phyloP scores from a whole-genome alignment of 2,888 invertebrate genomes.

The Cephalotes varians region DNA sequence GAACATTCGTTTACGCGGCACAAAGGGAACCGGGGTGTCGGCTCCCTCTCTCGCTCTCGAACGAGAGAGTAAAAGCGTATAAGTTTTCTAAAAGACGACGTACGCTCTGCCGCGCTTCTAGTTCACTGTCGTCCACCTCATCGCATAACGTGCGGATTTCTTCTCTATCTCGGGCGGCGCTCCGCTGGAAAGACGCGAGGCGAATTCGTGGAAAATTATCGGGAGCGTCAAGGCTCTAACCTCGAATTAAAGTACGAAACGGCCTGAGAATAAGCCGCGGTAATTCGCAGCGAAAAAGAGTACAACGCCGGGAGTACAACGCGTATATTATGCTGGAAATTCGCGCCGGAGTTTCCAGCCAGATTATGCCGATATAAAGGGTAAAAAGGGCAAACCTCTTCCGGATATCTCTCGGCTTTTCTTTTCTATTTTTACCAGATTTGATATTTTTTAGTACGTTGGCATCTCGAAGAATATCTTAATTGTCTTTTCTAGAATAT shows the following conservation, averaged over 20 bases:
- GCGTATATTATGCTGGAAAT: conserved; percentile 7
- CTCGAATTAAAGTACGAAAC: conserved; percentile 45
- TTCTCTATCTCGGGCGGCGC: background rate
- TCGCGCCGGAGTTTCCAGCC: conserved; percentile 31
- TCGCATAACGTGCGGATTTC: background rate
- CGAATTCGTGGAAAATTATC: conserved; percentile 41
- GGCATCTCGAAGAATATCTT: conserved; percentile 11
- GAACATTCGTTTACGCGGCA: conserved; percentile 70
- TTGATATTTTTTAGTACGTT: conserved; percentile 8
- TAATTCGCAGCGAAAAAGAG: conserved; percentile 23
- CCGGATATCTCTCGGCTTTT: conserved; percentile 12
- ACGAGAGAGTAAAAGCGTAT: background rate
- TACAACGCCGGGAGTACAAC: background rate
- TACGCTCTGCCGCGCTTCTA: conserved; percentile 1
- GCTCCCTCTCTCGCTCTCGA: background rate
- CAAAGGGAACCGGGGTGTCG: conserved; percentile 54
- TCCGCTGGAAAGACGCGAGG: background rate
- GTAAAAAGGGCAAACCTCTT: conserved; percentile 10
- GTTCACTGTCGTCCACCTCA: background rate
- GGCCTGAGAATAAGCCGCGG: conserved; percentile 31
- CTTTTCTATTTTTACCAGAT: background rate
- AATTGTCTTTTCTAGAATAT: conserved; percentile 21
- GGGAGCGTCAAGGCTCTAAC: conserved; percentile 27
- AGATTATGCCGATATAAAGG: conserved; percentile 33
- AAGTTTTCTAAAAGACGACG: conserved; percentile 37